Evolutionary conservation across 2,888 invertebrate species (phyloP), one percentile per base, ranked within the genome.

Genomic region (Eupithecia inturbata): DNA sequence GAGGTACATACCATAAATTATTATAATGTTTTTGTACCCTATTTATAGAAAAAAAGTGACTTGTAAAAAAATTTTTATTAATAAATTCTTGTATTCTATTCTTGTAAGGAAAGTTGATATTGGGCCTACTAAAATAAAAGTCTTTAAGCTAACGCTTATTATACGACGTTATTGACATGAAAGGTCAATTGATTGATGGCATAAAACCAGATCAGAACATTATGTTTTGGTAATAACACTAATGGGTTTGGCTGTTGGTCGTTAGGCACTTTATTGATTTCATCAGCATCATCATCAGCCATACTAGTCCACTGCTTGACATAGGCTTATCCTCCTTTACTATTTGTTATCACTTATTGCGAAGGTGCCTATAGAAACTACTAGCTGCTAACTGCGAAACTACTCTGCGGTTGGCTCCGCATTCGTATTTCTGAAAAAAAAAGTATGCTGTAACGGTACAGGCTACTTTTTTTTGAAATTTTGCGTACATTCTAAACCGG

Each of bases 141-240:
- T 33, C 63, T 64, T 12, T 22, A 31, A 36, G 53, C 33, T 33
- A 62, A 63, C 63, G 33, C 64, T 39, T 22, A 14, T 14, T 26
- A 53, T 53, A 66, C 66, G 66, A 36, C 41, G 39, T 36, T 41
- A 26, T 66, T 41, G 66, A 41, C 39, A 66, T 66, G 22, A 36
- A 66, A 7, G 66, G 66, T 66, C 66, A 26, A 66, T 66, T 66
- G 66, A 39, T 66, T 66, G 39, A 66, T 41, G 39, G 36, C 12
- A 39, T 33, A 71, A 41, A 41, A 63, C 22, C 31, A 45, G 39
- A 53, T 60, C 39, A 60, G 49, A 53, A 28, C 36, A 19, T n/a
- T 41, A 39, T 26, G 22, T 39, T 39, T 64, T 33, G 22, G 63
- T 66, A n/a, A 66, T 66, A 66, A 41, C 66, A 26, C 39, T 66